A percentile compares a stretch with the other conserved stretches of the same genome.
phyloP scores from a whole-genome alignment of 2,113 vertebrate genomes.

The Melanostigma gelatinosum region DNA sequence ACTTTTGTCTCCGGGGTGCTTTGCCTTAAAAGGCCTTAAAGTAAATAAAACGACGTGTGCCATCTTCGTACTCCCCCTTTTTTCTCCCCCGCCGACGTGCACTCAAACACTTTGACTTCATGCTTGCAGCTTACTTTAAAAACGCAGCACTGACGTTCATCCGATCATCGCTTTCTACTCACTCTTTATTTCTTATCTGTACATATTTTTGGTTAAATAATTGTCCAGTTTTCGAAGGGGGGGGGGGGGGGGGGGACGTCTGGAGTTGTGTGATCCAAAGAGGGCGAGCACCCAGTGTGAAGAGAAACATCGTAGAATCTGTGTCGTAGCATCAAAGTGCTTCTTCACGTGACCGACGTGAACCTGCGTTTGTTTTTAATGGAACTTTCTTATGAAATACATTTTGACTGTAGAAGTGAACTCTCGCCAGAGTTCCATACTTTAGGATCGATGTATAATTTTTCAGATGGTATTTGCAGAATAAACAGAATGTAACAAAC shows the following conservation, averaged over 20 bases:
- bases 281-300: constrained; percentile 64
- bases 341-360: constrained; percentile 65
- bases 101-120: constrained; percentile 60
- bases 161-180: background rate
- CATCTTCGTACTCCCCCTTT: constrained; percentile 16
- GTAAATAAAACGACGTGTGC: constrained; percentile 30
- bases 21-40: constrained; percentile 65
- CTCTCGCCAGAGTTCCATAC: constrained; percentile 74
- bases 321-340: constrained; percentile 77
- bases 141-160: constrained; percentile 41
- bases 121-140: constrained; percentile 48
- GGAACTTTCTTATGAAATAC: constrained; percentile 69
- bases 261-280: constrained; percentile 53
- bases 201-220: constrained; percentile 30
- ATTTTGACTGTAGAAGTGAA: constrained; percentile 72
- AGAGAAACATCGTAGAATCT: constrained; percentile 42
- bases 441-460: constrained; percentile 81
- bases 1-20: constrained; percentile 60
- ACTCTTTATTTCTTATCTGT: constrained; percentile 40
- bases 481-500: constrained; percentile 81
- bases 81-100: constrained; percentile 8
- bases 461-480: constrained; percentile 84
- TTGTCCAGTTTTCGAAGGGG: background rate
- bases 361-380: constrained; percentile 68
- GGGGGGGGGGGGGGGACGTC: background rate